Conservation (phyloP, 2,797 vertebrate genomes). For the Chaetophractus vellerosus region DNA sequence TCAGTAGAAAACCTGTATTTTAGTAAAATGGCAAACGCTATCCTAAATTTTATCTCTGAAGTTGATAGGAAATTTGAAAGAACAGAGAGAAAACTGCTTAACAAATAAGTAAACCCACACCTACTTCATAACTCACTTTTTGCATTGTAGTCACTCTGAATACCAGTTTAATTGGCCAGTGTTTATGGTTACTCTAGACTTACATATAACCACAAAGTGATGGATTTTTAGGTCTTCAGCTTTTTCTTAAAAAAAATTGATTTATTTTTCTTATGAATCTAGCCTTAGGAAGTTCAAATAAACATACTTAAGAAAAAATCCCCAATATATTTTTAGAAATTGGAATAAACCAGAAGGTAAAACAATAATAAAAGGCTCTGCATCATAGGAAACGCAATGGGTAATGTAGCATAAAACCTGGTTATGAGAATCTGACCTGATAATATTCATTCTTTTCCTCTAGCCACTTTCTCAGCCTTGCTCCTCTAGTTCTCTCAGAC, state of each 20-base stretch:
- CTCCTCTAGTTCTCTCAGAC: not conserved
- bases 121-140: not conserved
- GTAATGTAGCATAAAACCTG: conserved; percentile 80
- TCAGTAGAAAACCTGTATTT: not conserved
- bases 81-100: not conserved
- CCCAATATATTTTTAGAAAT: conserved; percentile 34
- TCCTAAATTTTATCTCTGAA: not conserved
- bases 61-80: not conserved
- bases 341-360: conserved; percentile 69
- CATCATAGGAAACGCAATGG: conserved; percentile 63
- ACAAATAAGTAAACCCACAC: not conserved
- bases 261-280: conserved; percentile 34
- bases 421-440: conserved; percentile 74
- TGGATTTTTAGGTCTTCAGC: not conserved
- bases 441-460: conserved; percentile 72
- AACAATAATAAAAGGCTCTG: conserved; percentile 25
- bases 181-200: not conserved
- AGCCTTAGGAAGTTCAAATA: conserved; percentile 64
- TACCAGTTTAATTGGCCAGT: not conserved
- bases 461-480: conserved; percentile 66
- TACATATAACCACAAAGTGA: not conserved
- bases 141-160: not conserved
- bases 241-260: conserved; percentile 6
- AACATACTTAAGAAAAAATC: conserved; percentile 45
- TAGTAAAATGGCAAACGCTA: not conserved